phyloP scores from a whole-genome alignment of 2,113 vertebrate genomes.

The Apodemus speciosus region DNA sequence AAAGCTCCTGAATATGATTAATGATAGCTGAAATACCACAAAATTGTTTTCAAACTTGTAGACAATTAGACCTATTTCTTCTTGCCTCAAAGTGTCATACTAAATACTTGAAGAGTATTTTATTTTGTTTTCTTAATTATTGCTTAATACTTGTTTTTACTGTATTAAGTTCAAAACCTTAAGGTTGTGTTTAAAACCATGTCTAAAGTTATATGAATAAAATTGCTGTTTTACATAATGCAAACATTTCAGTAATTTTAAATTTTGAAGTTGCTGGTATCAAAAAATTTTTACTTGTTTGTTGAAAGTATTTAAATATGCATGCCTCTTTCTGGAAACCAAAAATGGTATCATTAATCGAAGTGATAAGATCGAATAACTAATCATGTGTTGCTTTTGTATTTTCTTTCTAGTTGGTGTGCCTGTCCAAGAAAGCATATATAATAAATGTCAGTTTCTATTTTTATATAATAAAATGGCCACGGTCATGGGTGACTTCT shows the following conservation, averaged over 20 bases:
- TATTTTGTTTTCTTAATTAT: constrained; percentile 45
- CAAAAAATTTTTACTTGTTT: constrained; percentile 49
- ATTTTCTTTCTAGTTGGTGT: constrained; percentile 56
- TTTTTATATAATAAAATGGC: constrained; percentile 74
- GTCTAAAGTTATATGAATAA: constrained; percentile 47
- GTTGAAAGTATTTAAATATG: constrained; percentile 59
- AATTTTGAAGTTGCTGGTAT: constrained; percentile 55
- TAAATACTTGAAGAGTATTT: constrained; percentile 56
- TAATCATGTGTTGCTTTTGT: constrained; percentile 40
- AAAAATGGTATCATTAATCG: constrained; percentile 33
- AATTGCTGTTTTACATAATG: constrained; percentile 36
- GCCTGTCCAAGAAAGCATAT: constrained; percentile 65
- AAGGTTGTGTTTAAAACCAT: constrained; percentile 48
- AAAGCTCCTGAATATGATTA: constrained; percentile 56
- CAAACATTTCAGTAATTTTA: constrained; percentile 53
- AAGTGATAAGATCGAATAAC: constrained; percentile 39
- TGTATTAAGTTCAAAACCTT: constrained; percentile 38
- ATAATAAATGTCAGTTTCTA: constrained; percentile 72
- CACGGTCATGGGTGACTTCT: constrained; percentile 50
- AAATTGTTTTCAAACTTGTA: constrained; percentile 26
- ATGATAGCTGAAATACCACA: neutral
- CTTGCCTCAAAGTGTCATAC: constrained; percentile 56
- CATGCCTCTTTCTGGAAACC: constrained; percentile 51
- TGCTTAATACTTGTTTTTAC: constrained; percentile 47
- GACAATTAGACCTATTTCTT: constrained; percentile 50